phyloP scores from a whole-genome alignment of 2,113 vertebrate genomes.

The Raja brachyura region DNA sequence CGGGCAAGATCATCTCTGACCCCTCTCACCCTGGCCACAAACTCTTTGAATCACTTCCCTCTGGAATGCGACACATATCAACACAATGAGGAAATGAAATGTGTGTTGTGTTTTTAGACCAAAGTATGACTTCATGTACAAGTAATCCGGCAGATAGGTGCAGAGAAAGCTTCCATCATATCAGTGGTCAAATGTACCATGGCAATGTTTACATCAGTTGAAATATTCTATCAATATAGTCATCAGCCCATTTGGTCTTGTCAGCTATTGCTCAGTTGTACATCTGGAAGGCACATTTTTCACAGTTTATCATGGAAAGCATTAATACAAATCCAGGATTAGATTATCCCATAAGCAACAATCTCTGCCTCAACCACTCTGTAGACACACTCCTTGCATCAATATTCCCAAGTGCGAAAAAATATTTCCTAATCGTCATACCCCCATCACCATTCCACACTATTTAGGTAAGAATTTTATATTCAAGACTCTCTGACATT shows the following conservation, averaged over 20 bases:
- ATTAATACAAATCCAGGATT: not conserved
- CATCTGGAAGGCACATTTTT: not conserved
- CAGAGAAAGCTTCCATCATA: not conserved
- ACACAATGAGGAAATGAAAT: not conserved
- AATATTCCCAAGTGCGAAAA: not conserved
- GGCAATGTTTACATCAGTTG: not conserved
- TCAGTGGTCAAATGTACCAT: not conserved
- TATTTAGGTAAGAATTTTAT: not conserved
- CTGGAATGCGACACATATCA: too few species aligned
- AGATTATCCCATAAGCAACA: not conserved
- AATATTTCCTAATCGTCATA: not conserved
- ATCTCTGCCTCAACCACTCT: not conserved
- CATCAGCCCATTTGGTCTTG: not conserved
- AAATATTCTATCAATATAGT: constrained; percentile 1
- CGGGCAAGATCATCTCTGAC: too few species aligned
- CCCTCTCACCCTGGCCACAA: too few species aligned
- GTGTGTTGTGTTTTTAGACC: not conserved
- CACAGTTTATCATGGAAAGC: not conserved
- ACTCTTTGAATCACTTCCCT: too few species aligned
- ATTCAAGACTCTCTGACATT: not conserved
- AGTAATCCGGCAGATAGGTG: not conserved
- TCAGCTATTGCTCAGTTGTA: not conserved
- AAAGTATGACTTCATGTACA: not conserved
- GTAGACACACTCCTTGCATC: not conserved
- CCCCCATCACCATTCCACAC: too few species aligned